Evolutionary conservation across 2,888 invertebrate genomes (phyloP).

Genomic region (Chorisops tibialis): DNA sequence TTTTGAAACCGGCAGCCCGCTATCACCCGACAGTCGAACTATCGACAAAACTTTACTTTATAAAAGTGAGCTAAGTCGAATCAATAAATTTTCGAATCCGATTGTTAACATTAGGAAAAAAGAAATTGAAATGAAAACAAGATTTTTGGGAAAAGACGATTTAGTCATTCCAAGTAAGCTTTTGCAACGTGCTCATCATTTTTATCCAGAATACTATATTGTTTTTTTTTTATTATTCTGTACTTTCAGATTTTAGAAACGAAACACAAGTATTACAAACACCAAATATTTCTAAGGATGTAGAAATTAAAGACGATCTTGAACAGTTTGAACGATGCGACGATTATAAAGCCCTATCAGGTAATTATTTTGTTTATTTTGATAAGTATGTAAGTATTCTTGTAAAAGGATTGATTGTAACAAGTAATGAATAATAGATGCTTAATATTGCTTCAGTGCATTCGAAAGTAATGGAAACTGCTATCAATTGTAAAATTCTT

Average conservation of each 20-base stretch:
- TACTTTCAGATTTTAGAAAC: conserved; percentile 21
- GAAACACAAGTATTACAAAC: conserved; percentile 23
- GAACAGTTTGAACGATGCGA: conserved; percentile 16
- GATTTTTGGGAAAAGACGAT: conserved; percentile 8
- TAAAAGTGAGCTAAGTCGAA: conserved; percentile 61
- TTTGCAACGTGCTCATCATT: neutral
- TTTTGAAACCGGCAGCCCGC: conserved; percentile 65
- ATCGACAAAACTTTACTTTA: conserved; percentile 65
- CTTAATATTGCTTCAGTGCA: no score
- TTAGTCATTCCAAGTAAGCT: conserved; percentile 15
- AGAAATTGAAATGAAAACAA: conserved; percentile 25
- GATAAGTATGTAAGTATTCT: no score
- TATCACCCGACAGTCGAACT: conserved; percentile 55
- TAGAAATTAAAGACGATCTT: conserved; percentile 20
- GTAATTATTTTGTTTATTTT: no score
- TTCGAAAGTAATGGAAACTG: no score
- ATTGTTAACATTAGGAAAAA: conserved; percentile 22
- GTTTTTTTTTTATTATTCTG: neutral
- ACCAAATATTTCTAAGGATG: conserved; percentile 22
- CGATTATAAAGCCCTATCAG: conserved; percentile 13
- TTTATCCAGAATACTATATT: neutral
- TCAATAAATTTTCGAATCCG: conserved; percentile 24
- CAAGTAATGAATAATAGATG: no score
- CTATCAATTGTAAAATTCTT: no score
- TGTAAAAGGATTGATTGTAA: neutral